Evolutionary conservation across 2,797 vertebrate genomes (phyloP).

Genomic region (Denticeps clupeoides): DNA sequence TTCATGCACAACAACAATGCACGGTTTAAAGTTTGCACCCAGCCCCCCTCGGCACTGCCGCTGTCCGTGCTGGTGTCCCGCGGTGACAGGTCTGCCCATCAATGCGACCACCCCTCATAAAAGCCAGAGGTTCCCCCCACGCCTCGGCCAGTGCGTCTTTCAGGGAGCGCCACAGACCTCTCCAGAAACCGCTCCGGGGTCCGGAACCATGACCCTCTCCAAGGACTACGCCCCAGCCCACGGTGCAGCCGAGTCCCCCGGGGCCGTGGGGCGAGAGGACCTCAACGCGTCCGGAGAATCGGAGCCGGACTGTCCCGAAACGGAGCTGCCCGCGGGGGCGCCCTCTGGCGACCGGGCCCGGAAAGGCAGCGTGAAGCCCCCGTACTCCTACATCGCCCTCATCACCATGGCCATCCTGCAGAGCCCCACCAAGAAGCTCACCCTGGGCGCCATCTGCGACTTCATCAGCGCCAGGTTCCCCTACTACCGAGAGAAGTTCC

Average conservation of each 20-base stretch:
- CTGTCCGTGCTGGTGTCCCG: slow-evolving; percentile 34
- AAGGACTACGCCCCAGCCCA: slow-evolving; percentile 42
- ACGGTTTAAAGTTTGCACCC: no score
- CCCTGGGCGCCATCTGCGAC: slow-evolving; percentile 80
- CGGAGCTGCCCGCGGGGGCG: slow-evolving; percentile 44
- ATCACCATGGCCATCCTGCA: slow-evolving; percentile 89
- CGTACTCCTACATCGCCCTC: slow-evolving; percentile 85
- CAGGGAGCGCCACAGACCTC: not conserved
- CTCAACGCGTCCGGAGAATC: no score
- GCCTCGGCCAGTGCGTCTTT: no score
- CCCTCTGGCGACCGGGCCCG: slow-evolving; percentile 33
- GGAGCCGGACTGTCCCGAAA: no score
- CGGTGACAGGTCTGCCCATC: slow-evolving; percentile 46
- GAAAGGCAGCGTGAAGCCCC: slow-evolving; percentile 64
- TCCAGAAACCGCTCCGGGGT: slow-evolving; percentile 9
- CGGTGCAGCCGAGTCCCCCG: slow-evolving; percentile 27
- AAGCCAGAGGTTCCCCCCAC: no score
- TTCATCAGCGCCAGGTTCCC: slow-evolving; percentile 86
- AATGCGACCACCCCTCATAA: slow-evolving; percentile 48
- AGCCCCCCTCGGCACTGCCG: slow-evolving; percentile 32
- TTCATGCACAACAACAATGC: no score
- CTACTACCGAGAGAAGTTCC: slow-evolving; percentile 78
- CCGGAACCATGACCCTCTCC: slow-evolving; percentile 54
- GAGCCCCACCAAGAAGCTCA: slow-evolving; percentile 75
- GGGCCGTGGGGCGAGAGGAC: no score